phyloP scores from a whole-genome alignment of 2,888 invertebrate genomes.

The Caenorhabditis sp. region DNA sequence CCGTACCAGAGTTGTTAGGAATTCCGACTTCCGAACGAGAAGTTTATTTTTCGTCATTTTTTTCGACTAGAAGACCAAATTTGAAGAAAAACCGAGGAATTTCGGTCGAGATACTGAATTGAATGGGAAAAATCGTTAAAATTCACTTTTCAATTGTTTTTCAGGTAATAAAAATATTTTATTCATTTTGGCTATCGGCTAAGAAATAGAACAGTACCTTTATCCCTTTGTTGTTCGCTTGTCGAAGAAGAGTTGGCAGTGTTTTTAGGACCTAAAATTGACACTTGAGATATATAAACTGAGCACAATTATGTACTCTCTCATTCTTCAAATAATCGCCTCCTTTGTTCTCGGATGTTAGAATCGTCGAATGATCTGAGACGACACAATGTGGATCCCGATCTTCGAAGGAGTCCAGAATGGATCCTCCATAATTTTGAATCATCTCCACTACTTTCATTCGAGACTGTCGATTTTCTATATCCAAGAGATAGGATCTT shows the following conservation, averaged over 20 bases:
- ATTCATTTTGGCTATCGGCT: too few relatives aligned
- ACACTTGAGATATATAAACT: neutral
- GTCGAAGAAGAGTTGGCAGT: conserved; percentile 49
- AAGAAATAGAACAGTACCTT: conserved; percentile 21
- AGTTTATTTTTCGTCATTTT: too few relatives aligned
- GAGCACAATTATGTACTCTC: neutral
- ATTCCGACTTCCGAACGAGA: too few relatives aligned
- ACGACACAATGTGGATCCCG: conserved; percentile 26
- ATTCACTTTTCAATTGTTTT: too few relatives aligned
- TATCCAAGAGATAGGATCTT: conserved; percentile 44
- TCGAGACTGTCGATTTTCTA: conserved; percentile 41
- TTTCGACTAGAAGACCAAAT: too few relatives aligned
- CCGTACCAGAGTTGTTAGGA: too few relatives aligned
- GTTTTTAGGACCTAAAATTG: conserved; percentile 27
- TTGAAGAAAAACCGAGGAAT: too few relatives aligned
- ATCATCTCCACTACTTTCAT: conserved; percentile 21
- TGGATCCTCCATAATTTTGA: conserved; percentile 6
- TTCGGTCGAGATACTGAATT: too few relatives aligned
- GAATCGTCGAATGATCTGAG: conserved; percentile 49
- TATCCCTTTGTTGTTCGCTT: conserved; percentile 40
- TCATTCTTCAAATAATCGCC: conserved; percentile 9
- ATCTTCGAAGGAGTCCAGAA: conserved; percentile 51
- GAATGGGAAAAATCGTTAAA: too few relatives aligned
- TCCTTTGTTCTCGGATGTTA: conserved; percentile 8
- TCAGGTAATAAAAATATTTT: too few relatives aligned